Conservation (phyloP, 2,113 vertebrate genomes). For the Perognathus longimembris region DNA sequence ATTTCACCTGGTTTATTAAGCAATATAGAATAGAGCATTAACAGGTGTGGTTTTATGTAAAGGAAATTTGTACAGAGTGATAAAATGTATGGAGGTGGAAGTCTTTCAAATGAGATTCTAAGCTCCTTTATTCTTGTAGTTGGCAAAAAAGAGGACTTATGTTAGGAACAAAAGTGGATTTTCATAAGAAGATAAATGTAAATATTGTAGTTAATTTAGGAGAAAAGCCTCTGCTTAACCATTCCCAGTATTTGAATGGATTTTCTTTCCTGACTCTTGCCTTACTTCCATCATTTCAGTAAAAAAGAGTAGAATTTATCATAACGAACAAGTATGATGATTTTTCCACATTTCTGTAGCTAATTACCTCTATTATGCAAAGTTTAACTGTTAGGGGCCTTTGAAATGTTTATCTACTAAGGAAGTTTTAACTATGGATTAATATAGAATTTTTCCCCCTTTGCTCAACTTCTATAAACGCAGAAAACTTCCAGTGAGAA, state of each 20-base stretch:
- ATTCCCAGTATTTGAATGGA: conserved; percentile 63
- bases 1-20: not conserved
- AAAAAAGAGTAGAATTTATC: conserved; percentile 65
- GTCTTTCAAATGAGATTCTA: conserved; percentile 60
- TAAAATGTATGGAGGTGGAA: conserved; percentile 71
- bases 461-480: conserved; percentile 53
- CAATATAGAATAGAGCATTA: conserved; percentile 50
- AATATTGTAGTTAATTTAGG: conserved; percentile 76
- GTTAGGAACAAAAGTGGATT: conserved; percentile 17
- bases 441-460: not conserved
- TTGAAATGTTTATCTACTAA: conserved; percentile 73
- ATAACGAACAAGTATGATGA: conserved; percentile 59
- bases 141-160: conserved; percentile 20
- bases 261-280: conserved; percentile 71
- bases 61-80: conserved; percentile 68
- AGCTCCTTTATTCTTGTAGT: conserved; percentile 2
- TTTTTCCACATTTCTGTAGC: conserved; percentile 64
- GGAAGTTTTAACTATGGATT: conserved; percentile 62
- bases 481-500: conserved; percentile 22
- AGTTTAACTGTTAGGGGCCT: conserved; percentile 43
- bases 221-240: conserved; percentile 49
- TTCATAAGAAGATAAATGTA: conserved; percentile 54
- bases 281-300: conserved; percentile 63
- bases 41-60: conserved; percentile 69
- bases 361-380: conserved; percentile 76